Evolutionary conservation across 2,797 vertebrate species (phyloP).

Genomic region (Buceros bicornis): DNA sequence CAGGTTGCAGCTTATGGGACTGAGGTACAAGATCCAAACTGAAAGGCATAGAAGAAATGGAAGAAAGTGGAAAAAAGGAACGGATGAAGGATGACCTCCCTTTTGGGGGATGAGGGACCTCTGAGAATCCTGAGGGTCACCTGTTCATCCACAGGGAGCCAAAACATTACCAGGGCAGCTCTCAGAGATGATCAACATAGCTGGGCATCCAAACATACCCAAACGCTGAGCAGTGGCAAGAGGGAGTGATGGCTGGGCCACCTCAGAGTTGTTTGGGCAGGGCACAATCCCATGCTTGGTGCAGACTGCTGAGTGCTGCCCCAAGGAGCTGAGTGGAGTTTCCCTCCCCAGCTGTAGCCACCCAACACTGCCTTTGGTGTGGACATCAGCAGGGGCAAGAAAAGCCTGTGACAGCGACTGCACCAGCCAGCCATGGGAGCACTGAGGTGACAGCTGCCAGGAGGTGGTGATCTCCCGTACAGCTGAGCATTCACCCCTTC

Average conservation of each 20-base stretch:
- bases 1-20: not conserved
- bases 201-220: not conserved
- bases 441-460: not conserved
- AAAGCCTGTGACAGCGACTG: not conserved
- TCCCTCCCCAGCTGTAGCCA: not conserved
- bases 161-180: not conserved
- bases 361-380: not conserved
- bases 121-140: not conserved
- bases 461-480: not conserved
- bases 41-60: not conserved
- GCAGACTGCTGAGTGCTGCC: rapidly evolving
- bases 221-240: not conserved
- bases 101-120: not conserved
- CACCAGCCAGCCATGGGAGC: rapidly evolving
- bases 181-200: not conserved
- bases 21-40: not conserved
- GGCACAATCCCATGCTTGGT: not conserved
- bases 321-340: rapidly evolving
- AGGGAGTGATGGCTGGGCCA: not conserved
- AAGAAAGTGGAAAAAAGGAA: not conserved
- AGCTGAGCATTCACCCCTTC: not conserved
- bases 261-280: not conserved
- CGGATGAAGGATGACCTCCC: not conserved
- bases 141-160: not conserved
- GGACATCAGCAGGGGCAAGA: not conserved